Conservation (phyloP, 2,113 vertebrate species). For the Poeciliopsis occidentalis region DNA sequence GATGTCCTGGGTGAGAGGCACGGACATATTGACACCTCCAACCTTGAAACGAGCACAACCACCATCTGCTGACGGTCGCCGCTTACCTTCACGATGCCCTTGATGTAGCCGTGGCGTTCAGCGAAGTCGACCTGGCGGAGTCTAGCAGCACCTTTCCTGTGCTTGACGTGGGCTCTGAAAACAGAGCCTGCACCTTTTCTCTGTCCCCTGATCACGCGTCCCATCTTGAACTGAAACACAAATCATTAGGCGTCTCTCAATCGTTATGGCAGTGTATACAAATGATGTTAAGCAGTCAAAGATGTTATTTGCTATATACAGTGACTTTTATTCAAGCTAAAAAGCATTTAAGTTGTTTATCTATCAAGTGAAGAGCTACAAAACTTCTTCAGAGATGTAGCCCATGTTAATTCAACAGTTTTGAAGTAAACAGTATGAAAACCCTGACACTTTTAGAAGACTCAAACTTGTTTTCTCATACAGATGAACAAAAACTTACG, state of each 20-base stretch:
- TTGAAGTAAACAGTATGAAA: too few species aligned
- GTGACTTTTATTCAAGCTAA: too few species aligned
- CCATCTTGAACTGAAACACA: slow-evolving; percentile 84
- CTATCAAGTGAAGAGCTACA: background rate
- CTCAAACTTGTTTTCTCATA: background rate
- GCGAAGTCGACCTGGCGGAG: slow-evolving; percentile 95
- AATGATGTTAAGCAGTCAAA: background rate
- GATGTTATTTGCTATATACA: too few species aligned
- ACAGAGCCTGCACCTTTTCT: slow-evolving; percentile 97
- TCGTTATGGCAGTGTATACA: background rate
- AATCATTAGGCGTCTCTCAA: background rate
- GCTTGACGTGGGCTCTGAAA: slow-evolving; percentile 95
- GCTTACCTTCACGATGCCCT: slow-evolving; percentile 94
- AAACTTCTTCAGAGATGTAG: background rate
- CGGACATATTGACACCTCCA: background rate
- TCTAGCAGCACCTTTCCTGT: slow-evolving; percentile 94
- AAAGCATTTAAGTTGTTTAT: too few species aligned
- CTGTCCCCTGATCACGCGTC: slow-evolving; percentile 97
- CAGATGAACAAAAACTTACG: background rate
- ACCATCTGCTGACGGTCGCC: accelerated
- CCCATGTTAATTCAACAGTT: too few species aligned
- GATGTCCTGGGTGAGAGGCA: slow-evolving; percentile 84
- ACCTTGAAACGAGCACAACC: background rate
- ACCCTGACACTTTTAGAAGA: too few species aligned
- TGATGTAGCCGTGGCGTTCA: slow-evolving; percentile 97